Conservation (phyloP, 2,797 vertebrate genomes). For the Clarias laeviceps region DNA sequence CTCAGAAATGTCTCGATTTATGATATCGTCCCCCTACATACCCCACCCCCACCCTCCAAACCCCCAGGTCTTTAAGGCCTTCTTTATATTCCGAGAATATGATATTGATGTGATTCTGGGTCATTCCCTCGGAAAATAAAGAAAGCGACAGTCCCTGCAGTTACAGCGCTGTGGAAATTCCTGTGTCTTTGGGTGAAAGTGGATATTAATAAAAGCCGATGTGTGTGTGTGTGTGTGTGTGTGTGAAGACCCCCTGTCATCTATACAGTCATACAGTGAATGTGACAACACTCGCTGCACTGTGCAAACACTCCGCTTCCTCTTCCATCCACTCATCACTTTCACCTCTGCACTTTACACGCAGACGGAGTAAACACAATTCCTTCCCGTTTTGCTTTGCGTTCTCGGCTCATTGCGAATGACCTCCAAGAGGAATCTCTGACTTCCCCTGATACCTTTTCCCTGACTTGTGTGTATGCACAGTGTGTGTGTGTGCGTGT, state of each 20-base stretch:
- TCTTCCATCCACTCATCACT: background rate
- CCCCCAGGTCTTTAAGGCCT: too few relatives aligned
- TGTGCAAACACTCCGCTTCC: background rate
- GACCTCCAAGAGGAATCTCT: slow-evolving; percentile 9
- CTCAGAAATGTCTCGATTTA: too few relatives aligned
- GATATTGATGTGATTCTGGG: background rate
- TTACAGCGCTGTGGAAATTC: slow-evolving; percentile 2
- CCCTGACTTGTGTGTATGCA: background rate
- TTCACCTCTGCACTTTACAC: background rate
- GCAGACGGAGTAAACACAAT: background rate
- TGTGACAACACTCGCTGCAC: background rate
- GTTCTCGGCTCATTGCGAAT: background rate
- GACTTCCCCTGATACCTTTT: background rate
- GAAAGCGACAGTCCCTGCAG: background rate
- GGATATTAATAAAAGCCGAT: background rate
- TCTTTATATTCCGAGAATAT: too few relatives aligned
- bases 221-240: too few relatives aligned
- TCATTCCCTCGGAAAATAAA: background rate
- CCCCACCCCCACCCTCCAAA: too few relatives aligned
- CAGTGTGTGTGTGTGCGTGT: background rate
- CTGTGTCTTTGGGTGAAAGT: background rate
- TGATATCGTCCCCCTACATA: too few relatives aligned
- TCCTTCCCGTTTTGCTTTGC: background rate
- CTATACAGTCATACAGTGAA: background rate
- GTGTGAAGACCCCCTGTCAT: slow-evolving; percentile 8